Evolutionary conservation across 2,113 vertebrate genomes (phyloP), one percentile per base, ranked within the genome.

Genomic region (Hippocampus comes): DNA sequence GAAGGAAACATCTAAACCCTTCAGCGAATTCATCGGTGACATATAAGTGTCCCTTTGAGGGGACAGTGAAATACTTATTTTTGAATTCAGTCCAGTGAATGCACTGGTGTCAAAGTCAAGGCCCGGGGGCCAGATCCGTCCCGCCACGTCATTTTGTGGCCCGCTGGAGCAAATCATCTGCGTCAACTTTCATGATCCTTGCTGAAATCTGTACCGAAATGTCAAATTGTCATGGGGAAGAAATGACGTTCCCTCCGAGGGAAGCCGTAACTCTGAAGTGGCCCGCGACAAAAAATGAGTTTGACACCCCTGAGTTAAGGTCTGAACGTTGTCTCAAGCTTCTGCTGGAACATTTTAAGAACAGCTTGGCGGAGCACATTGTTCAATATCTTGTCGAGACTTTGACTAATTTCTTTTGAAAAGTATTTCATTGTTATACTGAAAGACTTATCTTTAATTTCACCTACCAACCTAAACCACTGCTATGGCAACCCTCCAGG

Each of bases 21-120:
- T 74, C 74, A 67, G n/a, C 69, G 64, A 71, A 84, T 73, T 79
- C 64, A 68, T 34, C 46, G 21, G 71, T 71, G 73, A 82, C 80
- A 79, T 72, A 63, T 85, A 78, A 84, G 78, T 71, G 77, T 74
- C 67, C 57, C 68, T 48, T 56, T 85, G 80, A 86, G 84, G 80
- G 75, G 68, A 72, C 73, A 49, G 74, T 68, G 55, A 87, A 88
- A 67, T 18, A 18, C 42, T 71, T 67, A 20, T 76, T 75, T 72
- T 76, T 27, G 57, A 27, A 42, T 72, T 61, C 77, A 34, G 23
- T 60, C 66, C 64, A 20, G 73, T 72, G 46, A 53, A 63, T 68
- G 25, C 30, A 34, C 10, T 14, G 43, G 0, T 46, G 2, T 46
- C 14, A 38, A 38, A 38, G 34, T 38, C 34, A 38, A 38, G 34